Base-by-base conservation (phyloP, 2,888 invertebrate species). In the Nasonovia ribisnigri region DNA sequence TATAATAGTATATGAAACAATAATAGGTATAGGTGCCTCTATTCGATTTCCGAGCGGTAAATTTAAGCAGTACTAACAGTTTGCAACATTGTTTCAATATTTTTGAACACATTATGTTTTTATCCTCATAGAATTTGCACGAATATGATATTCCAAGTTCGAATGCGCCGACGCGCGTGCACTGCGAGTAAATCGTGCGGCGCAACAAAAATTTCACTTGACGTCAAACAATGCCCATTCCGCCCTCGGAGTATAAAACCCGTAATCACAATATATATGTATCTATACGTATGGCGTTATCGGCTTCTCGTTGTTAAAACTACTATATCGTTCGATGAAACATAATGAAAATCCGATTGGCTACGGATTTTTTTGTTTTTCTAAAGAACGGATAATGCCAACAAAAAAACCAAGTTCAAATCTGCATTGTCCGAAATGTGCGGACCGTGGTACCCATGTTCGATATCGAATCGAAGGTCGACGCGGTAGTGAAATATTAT, bases 381-480 rank as follows among this genome's bases (percentile, higher is more conserved):
- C 57, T 10, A 57, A 57, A 26, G 57, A 57, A 46, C 46, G 29
- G 4, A 67, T 90, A 24, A 67, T 77, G 48, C 10, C 24, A 67
- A 57, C 6, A 57, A 29, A 42, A 90, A 91, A 91, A 84, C 8
- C 84, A 54, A 91, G 54, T 84, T 54, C 51, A 42, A 84, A 84
- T 84, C 20, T 54, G 54, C 54, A 54, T 54, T 51, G 84, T 91
- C 20, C 54, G 43, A 84, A 54, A 84, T 84, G 84, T 77, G 20
- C 77, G 77, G 77, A 77, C 77, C 46, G n/a, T 90, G 46, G 4
- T 51, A 46, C n/a, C 8, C 36, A 29, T 26, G 84, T 48, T 91
- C 26, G 10, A 54, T 54, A 26, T 29, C 42, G n/a, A 91, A 91
- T 91, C 29, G 84, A 91, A 91, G 91, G 84, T 54, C 91, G 29